Evolutionary conservation across 2,888 invertebrate genomes (phyloP), one percentile per base, ranked within the genome.

Genomic region (Urechis unicinctus): DNA sequence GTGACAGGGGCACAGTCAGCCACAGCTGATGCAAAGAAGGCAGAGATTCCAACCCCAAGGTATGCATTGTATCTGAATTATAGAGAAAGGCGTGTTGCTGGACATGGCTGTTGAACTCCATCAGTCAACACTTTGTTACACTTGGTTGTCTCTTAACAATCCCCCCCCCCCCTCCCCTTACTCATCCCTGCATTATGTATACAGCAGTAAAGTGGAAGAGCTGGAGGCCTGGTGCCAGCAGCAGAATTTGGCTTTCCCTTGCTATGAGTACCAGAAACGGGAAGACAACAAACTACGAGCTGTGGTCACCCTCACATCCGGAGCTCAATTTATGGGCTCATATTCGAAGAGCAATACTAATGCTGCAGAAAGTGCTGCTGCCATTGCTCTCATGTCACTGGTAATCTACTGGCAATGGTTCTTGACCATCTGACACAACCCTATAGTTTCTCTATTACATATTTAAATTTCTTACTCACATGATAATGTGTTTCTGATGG

Each of bases 261-360:
- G 61, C 28, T 72, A 68, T 60, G 70, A 72, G 56, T 69, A 57
- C 52, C 45, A 53, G 43, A 22, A 31, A 3, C 48, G 48, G 13
- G 57, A 42, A 22, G 56, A 57, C 41, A 55, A 52, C 24, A 49
- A 30, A 56, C 58, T 64, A 22, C 36, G 54, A 13, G 56, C 50
- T 13, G 25, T 50, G 13, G 79, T 84, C 29, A 72, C 74, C 1
- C 62, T 84, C 41, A 79, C 81, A 0, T 80, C 80, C 61, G 79
- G 79, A 28, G 70, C 77, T 30, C 62, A 77, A 17, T 80, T 82
- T 56, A 71, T 75, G 36, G 82, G 84, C 6, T 78, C 80, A 3
- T 70, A 77, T 30, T 79, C 79, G n/a, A 50, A 63, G 2, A 78
- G 72, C 28, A 77, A 78, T 53, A 80, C 80, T 51, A 78, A 81